These are phyloP conservation scores for Promerops cafer DNA, from an alignment of 2,113 vertebrate genomes.

Conservation along the genomic window DNA sequence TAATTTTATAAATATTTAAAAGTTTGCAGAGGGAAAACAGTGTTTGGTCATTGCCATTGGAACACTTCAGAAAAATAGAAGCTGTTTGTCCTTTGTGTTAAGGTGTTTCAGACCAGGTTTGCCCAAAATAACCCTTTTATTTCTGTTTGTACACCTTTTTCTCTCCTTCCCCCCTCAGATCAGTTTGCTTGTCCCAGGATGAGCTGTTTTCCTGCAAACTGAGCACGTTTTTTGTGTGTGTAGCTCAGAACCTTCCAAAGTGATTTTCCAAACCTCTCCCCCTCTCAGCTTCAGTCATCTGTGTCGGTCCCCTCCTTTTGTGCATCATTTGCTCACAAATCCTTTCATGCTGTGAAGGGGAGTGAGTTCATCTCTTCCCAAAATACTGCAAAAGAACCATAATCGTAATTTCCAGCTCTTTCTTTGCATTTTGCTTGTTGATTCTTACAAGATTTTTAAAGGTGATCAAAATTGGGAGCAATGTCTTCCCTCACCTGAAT, in stretches of 20 bases:
- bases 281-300: background rate
- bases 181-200: background rate
- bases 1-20: background rate
- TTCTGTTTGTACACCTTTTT: accelerated
- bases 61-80: background rate
- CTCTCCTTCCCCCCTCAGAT: background rate
- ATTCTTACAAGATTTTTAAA: background rate
- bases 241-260: background rate
- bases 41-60: background rate
- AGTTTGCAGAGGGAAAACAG: background rate
- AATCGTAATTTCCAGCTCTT: background rate
- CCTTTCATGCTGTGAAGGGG: background rate
- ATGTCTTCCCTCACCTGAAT: background rate
- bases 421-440: background rate
- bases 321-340: background rate
- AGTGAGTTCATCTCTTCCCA: background rate
- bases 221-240: background rate
- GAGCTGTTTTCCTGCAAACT: background rate
- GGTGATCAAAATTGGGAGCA: background rate
- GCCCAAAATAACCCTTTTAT: background rate
- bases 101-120: background rate
- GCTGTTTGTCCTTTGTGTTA: background rate
- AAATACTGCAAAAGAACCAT: background rate
- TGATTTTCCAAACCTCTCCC: background rate
- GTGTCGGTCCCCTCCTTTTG: background rate